Conservation (phyloP, 2,113 vertebrate genomes). For the Neotragus pygmaeus region DNA sequence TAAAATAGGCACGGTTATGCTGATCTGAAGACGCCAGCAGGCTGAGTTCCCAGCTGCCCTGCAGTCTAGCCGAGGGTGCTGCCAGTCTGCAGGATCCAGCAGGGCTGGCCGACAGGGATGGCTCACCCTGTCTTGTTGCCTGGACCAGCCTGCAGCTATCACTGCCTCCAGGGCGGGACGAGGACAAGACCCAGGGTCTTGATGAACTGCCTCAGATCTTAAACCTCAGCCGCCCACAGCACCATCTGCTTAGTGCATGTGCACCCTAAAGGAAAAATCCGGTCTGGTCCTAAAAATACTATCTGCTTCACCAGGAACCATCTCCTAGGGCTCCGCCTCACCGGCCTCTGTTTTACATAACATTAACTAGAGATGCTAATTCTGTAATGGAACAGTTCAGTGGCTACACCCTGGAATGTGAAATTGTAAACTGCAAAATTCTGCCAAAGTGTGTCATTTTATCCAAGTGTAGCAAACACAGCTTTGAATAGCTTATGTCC, state of each 20-base stretch:
- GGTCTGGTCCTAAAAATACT: constrained; percentile 69
- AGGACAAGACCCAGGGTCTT: constrained; percentile 10
- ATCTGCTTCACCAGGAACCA: constrained; percentile 34
- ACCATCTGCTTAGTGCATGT: constrained; percentile 63
- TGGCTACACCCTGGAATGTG: constrained; percentile 3
- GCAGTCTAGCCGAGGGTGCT: neutral
- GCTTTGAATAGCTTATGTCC: neutral
- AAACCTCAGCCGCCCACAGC: constrained; percentile 56
- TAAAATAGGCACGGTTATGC: constrained; percentile 1
- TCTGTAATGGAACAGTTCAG: neutral
- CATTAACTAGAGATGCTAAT: constrained; percentile 60
- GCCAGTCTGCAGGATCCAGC: neutral
- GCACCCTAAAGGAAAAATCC: constrained; percentile 67
- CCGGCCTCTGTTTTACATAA: constrained; percentile 49
- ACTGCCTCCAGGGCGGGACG: neutral
- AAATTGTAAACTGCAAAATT: constrained; percentile 37
- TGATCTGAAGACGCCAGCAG: constrained; percentile 7
- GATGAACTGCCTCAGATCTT: constrained; percentile 40
- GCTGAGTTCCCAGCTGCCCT: neutral
- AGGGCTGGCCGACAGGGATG: neutral
- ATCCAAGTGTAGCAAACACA: neutral
- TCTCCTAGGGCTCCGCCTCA: neutral
- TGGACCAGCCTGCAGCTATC: neutral
- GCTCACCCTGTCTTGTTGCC: neutral
- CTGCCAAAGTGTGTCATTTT: constrained; percentile 34